These are phyloP conservation scores for Sesia apiformis DNA, from an alignment of 2,888 invertebrate genomes.

Conservation along the genomic window DNA sequence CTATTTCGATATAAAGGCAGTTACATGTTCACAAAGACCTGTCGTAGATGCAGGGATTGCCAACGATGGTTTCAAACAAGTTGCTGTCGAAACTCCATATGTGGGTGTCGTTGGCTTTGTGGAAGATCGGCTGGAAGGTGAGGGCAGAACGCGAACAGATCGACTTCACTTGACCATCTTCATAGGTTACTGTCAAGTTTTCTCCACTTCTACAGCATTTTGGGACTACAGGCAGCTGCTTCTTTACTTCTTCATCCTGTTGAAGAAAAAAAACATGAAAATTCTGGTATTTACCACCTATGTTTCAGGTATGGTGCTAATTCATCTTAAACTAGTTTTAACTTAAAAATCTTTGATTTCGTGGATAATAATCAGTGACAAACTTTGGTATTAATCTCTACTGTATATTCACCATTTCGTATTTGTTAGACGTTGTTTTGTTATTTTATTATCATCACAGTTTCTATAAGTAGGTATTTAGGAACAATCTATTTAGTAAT, in stretches of 20 bases:
- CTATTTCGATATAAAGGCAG: slow-evolving; percentile 2
- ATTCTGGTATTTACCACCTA: too few relatives aligned
- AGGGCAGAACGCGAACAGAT: slow-evolving; percentile 42
- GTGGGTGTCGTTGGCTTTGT: slow-evolving; percentile 65
- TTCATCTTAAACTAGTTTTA: too few relatives aligned
- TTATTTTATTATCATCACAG: too few relatives aligned
- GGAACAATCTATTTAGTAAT: too few relatives aligned
- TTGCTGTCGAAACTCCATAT: slow-evolving; percentile 58
- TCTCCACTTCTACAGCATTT: slow-evolving; percentile 72
- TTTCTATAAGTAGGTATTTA: too few relatives aligned
- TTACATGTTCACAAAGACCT: slow-evolving; percentile 41
- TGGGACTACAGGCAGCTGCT: slow-evolving; percentile 58
- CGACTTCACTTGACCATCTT: slow-evolving; percentile 37
- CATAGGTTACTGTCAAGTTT: slow-evolving; percentile 43
- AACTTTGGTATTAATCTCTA: too few relatives aligned
- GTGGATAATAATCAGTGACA: too few relatives aligned
- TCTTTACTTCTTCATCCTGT: slow-evolving; percentile 46
- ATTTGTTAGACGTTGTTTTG: too few relatives aligned
- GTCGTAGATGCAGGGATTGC: slow-evolving; percentile 70
- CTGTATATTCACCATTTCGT: too few relatives aligned
- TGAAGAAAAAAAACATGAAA: slow-evolving; percentile 6
- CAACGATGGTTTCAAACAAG: slow-evolving; percentile 70
- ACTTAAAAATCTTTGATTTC: too few relatives aligned
- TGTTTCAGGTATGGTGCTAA: too few relatives aligned
- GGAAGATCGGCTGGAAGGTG: slow-evolving; percentile 70